phyloP scores from a whole-genome alignment of 2,113 vertebrate genomes.

The Psittacara wagleri region DNA sequence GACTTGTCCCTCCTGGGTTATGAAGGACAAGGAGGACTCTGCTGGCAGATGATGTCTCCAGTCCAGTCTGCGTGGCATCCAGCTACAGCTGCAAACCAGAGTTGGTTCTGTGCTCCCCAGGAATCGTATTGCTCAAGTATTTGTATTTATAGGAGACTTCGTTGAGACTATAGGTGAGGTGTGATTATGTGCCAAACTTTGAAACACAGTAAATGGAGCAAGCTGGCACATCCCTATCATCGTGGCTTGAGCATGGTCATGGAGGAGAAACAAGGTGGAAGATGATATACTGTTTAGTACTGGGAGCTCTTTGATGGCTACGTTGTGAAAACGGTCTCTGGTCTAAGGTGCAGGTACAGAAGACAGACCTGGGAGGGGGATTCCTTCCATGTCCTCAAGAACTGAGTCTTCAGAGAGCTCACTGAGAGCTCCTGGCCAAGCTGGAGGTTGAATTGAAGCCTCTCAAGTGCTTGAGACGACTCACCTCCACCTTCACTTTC shows the following conservation, averaged over 20 bases:
- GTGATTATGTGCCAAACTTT: neutral
- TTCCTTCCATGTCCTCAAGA: neutral
- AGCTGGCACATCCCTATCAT: neutral
- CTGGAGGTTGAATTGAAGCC: neutral
- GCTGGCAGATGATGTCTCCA: neutral
- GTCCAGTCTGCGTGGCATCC: neutral
- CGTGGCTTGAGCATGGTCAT: neutral
- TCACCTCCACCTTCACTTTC: fast-evolving
- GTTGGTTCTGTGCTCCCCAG: neutral
- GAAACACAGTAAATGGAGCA: neutral
- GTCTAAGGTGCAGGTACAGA: neutral
- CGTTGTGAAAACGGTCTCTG: neutral
- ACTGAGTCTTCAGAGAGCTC: neutral
- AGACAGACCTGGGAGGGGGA: neutral
- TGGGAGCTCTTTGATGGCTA: neutral
- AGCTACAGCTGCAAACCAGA: neutral
- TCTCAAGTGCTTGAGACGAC: neutral
- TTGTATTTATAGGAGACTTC: neutral
- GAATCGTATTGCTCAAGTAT: neutral
- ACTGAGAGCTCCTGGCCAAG: neutral
- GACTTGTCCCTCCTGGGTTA: neutral
- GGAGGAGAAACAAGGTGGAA: neutral
- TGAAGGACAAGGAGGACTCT: neutral
- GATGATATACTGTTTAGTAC: neutral
- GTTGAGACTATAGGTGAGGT: neutral